A percentile compares a stretch with the other conserved stretches of the same genome.
These are phyloP conservation scores for Porites evermanni DNA, from an alignment of 92 coral and sea anemone species.

Conservation along the genomic window DNA sequence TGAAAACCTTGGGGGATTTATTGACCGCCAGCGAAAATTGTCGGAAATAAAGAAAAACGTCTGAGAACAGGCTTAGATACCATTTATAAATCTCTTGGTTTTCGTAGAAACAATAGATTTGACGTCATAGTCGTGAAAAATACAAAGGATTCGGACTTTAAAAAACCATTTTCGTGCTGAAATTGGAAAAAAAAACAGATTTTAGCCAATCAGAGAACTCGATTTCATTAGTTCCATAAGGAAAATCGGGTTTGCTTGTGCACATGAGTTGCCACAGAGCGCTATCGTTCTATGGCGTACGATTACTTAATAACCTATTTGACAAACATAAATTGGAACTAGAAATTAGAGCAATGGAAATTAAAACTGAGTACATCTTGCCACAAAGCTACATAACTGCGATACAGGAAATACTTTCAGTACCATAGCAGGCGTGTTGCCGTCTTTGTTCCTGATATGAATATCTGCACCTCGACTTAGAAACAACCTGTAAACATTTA, in stretches of 20 bases:
- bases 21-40: too few species aligned
- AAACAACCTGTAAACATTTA: slow-evolving; percentile 42
- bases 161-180: slow-evolving; percentile 14
- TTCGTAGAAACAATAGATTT: slow-evolving; percentile 18
- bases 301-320: too few species aligned
- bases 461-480: slow-evolving; percentile 75
- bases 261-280: slow-evolving; percentile 39
- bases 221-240: slow-evolving; percentile 6
- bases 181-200: not conserved
- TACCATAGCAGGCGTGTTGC: slow-evolving; percentile 63
- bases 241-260: not conserved
- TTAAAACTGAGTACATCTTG: too few species aligned
- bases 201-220: slow-evolving; percentile 35
- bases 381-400: not conserved
- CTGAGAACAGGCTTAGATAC: too few species aligned
- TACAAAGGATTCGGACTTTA: slow-evolving; percentile 4
- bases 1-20: too few species aligned
- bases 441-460: slow-evolving; percentile 74
- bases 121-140: not conserved
- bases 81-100: too few species aligned
- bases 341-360: too few species aligned
- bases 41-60: too few species aligned
- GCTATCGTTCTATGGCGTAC: slow-evolving; percentile 25
- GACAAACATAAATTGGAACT: too few species aligned
- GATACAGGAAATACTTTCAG: not conserved